phyloP scores from a whole-genome alignment of 2,113 vertebrate genomes.

The Ranitomeya variabilis region DNA sequence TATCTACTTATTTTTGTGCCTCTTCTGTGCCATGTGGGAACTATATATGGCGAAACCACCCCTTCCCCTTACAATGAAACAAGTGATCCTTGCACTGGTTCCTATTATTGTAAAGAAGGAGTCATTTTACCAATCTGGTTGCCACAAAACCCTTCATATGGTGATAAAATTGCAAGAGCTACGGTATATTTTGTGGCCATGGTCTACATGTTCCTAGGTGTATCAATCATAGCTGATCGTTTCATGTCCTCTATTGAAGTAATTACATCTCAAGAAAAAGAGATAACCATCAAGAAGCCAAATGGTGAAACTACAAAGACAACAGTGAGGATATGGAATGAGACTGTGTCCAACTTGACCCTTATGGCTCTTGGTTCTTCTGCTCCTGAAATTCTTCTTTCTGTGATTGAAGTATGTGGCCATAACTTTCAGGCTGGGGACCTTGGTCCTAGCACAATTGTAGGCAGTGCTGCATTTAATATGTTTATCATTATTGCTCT shows the following conservation, averaged over 20 bases:
- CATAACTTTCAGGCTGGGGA: conserved; percentile 89
- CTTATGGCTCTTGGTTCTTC: conserved; percentile 96
- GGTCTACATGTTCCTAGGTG: conserved; percentile 95
- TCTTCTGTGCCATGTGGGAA: conserved; percentile 66
- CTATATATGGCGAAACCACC: conserved; percentile 58
- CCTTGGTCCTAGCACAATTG: conserved; percentile 96
- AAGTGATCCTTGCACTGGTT: conserved; percentile 75
- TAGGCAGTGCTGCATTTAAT: conserved; percentile 96
- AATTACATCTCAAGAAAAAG: conserved; percentile 94
- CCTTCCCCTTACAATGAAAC: conserved; percentile 67
- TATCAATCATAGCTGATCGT: conserved; percentile 95
- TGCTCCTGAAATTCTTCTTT: conserved; percentile 93
- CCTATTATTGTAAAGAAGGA: conserved; percentile 81
- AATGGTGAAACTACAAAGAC: conserved; percentile 90
- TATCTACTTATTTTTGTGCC: conserved; percentile 70
- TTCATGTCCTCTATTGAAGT: conserved; percentile 99
- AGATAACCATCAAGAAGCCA: conserved; percentile 91
- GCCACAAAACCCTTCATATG: conserved; percentile 82
- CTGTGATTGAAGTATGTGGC: conserved; percentile 94
- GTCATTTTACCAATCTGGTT: conserved; percentile 92
- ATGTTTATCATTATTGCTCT: conserved; percentile 98
- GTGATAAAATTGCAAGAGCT: conserved; percentile 91
- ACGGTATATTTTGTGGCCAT: conserved; percentile 92
- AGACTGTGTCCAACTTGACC: conserved; percentile 95
- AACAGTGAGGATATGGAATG: conserved; percentile 94